Evolutionary conservation across 2,797 vertebrate species (phyloP).

Genomic region (Propithecus deckenii): DNA sequence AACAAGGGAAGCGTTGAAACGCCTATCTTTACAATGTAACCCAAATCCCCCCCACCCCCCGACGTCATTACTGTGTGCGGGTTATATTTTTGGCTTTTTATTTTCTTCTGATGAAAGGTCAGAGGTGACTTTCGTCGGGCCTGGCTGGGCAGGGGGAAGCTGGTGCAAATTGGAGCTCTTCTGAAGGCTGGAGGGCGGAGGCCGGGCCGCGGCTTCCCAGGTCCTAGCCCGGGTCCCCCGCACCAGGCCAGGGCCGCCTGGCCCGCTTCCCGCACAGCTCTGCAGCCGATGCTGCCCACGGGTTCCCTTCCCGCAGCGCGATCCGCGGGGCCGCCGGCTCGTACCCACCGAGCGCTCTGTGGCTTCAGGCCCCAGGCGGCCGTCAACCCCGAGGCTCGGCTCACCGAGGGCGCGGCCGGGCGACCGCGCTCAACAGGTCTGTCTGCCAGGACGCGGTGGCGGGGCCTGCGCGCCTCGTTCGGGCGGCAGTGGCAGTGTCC

Average conservation of each 20-base stretch:
- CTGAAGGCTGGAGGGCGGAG: neutral
- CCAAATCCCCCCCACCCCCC: neutral
- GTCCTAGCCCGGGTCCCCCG: accelerated
- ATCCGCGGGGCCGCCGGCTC: accelerated
- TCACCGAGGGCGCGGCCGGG: accelerated
- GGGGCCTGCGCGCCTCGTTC: accelerated
- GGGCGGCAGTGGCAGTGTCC: neutral
- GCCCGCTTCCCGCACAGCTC: neutral
- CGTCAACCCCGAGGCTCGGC: accelerated
- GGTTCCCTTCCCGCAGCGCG: accelerated
- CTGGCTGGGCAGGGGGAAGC: neutral
- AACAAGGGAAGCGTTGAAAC: neutral
- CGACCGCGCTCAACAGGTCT: slow-evolving; percentile 40
- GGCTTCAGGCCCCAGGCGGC: neutral
- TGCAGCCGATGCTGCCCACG: neutral
- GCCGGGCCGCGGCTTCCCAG: accelerated
- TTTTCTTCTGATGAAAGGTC: slow-evolving; percentile 4
- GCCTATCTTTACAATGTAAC: neutral
- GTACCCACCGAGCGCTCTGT: accelerated
- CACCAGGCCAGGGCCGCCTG: accelerated
- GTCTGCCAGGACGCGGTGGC: neutral
- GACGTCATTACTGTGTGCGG: neutral
- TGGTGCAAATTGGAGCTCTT: neutral
- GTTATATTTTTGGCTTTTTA: neutral
- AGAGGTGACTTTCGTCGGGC: neutral